Evolutionary conservation across 2,888 invertebrate species (phyloP).

Genomic region (Rambutsinella grinnellia): DNA sequence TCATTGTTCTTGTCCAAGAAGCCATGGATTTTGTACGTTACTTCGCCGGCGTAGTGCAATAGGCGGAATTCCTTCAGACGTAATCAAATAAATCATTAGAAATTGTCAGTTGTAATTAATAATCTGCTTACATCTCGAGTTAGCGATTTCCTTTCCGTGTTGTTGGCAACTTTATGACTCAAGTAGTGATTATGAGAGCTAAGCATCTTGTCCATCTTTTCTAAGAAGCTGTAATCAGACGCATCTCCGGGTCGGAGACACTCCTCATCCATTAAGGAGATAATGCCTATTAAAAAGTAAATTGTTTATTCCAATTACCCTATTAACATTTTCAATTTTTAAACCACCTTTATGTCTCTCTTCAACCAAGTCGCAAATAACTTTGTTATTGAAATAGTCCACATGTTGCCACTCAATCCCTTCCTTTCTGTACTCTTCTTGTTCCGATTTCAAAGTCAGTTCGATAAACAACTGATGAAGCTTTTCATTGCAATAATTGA

Average conservation of each 20-base stretch:
- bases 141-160: constrained; percentile 83
- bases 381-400: constrained; percentile 91
- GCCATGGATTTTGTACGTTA: constrained; percentile 87
- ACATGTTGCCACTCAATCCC: constrained; percentile 93
- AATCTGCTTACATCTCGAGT: constrained; percentile 78
- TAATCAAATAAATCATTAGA: too few relatives aligned
- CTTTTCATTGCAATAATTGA: constrained; percentile 96
- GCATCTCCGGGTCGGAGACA: constrained; percentile 91
- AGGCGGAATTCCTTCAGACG: constrained; percentile 85
- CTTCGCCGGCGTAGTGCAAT: constrained; percentile 93
- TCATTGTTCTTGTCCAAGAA: constrained; percentile 97
- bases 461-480: constrained; percentile 94
- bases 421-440: constrained; percentile 91
- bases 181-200: constrained; percentile 85
- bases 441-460: constrained; percentile 89
- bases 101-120: neutral
- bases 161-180: constrained; percentile 82
- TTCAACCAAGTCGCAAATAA: constrained; percentile 93
- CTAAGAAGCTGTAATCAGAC: constrained; percentile 84
- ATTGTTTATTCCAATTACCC: too few relatives aligned
- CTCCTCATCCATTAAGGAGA: constrained; percentile 90
- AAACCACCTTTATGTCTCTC: constrained; percentile 88
- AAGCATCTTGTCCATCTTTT: constrained; percentile 82
- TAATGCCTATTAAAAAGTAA: constrained; percentile 75
- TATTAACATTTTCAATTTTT: too few relatives aligned